Base-by-base conservation (phyloP, 1,140 invertebrate genomes). In the Drosophila pruinosa region DNA sequence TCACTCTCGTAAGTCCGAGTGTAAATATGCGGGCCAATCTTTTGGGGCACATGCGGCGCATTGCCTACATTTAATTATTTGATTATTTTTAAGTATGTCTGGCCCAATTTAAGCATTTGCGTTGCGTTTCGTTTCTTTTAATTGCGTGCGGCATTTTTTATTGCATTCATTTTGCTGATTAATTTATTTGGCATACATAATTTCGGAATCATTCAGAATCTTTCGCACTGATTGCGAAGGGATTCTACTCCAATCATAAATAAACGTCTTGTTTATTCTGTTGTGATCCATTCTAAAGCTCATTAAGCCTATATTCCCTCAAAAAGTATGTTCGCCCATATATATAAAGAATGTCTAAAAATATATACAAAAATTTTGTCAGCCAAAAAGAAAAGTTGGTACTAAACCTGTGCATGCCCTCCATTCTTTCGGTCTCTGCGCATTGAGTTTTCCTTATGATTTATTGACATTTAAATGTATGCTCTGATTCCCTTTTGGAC, bases 401-500 rank as follows among this genome's bases (percentile, higher is more conserved):
- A 7, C 43, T 38, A 8, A 24, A 41, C 19, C 28, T 34, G 19
- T 8, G 22, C 26, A 10, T 15, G 4, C 0, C n/a, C 21, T 47
- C 36, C 38, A n/a, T 7, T 21, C 43, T 14, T 6, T 3, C 12
- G 7, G 36, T 31, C 21, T 6, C 31, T 21, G 4, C 17, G 36
- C 19, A 15, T 15, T n/a, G 12, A 7, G 6, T 26, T 65, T 43
- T 31, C 47, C 38, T 78, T 88, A 88, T 86, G 82, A 86, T 86
- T 86, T 88, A 86, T 86, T 81, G 82, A 64, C 67, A 75, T 86
- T 86, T 88, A 86, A 86, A 68, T 86, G 82, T 61, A 75, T 67
- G 36, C 61, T 47, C 19, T 14, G 41, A 39, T 58, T 38, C 12
- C 22, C 36, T 31, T 28, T 21, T 2, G 52, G 36, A 17, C 17